phyloP scores from a whole-genome alignment of 2,888 invertebrate genomes.

The Microctonus hyperodae region DNA sequence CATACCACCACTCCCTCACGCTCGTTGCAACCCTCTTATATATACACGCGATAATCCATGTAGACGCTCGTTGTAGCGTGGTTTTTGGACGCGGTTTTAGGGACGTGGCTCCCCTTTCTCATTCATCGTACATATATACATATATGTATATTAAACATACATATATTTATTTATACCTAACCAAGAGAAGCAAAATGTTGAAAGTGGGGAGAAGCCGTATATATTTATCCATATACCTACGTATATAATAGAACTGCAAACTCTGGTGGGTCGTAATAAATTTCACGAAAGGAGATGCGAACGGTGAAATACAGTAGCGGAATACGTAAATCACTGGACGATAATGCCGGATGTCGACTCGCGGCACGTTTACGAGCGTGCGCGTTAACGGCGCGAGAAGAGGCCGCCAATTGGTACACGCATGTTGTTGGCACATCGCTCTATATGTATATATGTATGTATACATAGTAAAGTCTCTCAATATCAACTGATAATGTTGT shows the following conservation, averaged over 20 bases:
- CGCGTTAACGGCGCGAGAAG: conserved; percentile 17
- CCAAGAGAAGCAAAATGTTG: conserved; percentile 6
- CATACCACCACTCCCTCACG: too few species aligned
- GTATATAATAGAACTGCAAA: not conserved
- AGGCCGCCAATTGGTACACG: conserved; percentile 8
- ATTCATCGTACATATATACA: conserved; percentile 10
- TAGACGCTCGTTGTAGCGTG: conserved; percentile 35
- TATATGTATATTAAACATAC: too few species aligned
- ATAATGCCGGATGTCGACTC: conserved; percentile 58
- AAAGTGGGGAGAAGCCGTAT: conserved; percentile 8
- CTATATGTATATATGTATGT: not conserved
- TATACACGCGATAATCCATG: conserved; percentile 40
- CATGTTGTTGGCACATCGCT: conserved; percentile 9
- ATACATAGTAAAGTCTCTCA: not conserved
- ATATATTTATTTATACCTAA: conserved; percentile 5
- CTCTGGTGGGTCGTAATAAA: conserved; percentile 46
- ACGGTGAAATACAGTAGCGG: conserved; percentile 55
- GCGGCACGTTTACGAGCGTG: conserved; percentile 51
- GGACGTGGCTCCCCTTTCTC: conserved; percentile 25
- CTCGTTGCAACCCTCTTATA: conserved; percentile 28
- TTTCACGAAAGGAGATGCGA: conserved; percentile 56
- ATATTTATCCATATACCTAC: too few species aligned
- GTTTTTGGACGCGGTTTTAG: conserved; percentile 11
- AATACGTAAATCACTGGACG: conserved; percentile 56
- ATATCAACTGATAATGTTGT: conserved; percentile 7